phyloP scores from a whole-genome alignment of 2,797 vertebrate genomes.

The Pseudomugil gertrudae region DNA sequence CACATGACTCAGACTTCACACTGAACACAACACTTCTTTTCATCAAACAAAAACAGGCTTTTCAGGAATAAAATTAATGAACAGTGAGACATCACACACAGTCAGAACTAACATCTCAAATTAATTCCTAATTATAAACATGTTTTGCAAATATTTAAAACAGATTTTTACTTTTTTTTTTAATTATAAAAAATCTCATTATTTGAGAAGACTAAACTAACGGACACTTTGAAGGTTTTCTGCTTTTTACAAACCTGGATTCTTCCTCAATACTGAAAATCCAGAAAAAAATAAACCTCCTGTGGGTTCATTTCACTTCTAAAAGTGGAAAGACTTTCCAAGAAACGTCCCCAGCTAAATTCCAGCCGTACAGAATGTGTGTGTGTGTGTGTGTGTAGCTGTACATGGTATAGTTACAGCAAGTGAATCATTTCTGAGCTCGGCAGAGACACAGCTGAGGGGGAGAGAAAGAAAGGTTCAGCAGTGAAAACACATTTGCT shows the following conservation, averaged over 20 bases:
- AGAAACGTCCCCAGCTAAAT: constrained; percentile 19
- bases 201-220: not conserved
- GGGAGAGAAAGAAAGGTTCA: constrained; percentile 22
- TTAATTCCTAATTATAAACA: not conserved
- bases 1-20: not conserved
- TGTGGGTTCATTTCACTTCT: constrained; percentile 5
- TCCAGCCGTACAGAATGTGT: constrained; percentile 18
- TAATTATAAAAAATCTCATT: not conserved
- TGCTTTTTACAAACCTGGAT: not conserved
- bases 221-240: not conserved
- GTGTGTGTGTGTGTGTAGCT: constrained; percentile 27
- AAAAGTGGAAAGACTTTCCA: constrained; percentile 9
- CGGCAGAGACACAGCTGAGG: constrained; percentile 8
- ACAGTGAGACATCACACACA: constrained; percentile 4
- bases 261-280: not conserved
- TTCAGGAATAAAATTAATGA: constrained; percentile 19
- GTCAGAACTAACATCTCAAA: not conserved
- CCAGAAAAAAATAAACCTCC: not conserved
- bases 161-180: not conserved
- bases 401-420: constrained; percentile 13
- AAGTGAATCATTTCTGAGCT: constrained; percentile 31
- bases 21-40: constrained; percentile 6
- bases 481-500: constrained; percentile 17
- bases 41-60: constrained; percentile 25
- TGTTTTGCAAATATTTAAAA: not conserved